A percentile compares a stretch with the other conserved stretches of the same genome.
phyloP scores from a whole-genome alignment of 2,113 vertebrate genomes.

The Sander vitreus region DNA sequence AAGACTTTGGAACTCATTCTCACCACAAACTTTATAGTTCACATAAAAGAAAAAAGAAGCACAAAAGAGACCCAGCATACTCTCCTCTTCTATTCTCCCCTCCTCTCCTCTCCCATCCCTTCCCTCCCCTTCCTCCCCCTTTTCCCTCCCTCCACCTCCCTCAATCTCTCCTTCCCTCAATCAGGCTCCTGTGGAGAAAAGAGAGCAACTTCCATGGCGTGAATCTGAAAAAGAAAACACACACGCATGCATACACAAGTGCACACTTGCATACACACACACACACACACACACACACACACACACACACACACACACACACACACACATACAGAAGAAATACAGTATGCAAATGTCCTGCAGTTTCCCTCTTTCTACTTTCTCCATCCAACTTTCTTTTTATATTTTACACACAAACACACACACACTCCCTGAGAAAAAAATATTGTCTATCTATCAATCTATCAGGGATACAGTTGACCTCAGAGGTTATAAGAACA shows the following conservation, averaged over 20 bases:
- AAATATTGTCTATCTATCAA: conserved; percentile 53
- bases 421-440: conserved; percentile 70
- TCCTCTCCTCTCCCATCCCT: neutral
- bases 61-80: conserved; percentile 52
- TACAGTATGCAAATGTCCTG: conserved; percentile 59
- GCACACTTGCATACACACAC: neutral
- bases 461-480: conserved; percentile 53
- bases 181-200: conserved; percentile 83
- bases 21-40: conserved; percentile 70
- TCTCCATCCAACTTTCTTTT: conserved; percentile 42
- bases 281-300: conserved; percentile 31
- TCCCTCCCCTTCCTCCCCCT: neutral
- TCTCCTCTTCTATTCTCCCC: neutral
- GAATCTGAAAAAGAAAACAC: conserved; percentile 80
- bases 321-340: conserved; percentile 48
- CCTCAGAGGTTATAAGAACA: conserved; percentile 56
- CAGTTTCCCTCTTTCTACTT: conserved; percentile 50
- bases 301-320: conserved; percentile 16
- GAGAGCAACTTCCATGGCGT: conserved; percentile 78
- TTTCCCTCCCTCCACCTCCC: conserved; percentile 21
- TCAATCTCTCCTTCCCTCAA: conserved; percentile 70
- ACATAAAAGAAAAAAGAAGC: conserved; percentile 63
- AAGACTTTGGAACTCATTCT: conserved; percentile 78
- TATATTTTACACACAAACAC: conserved; percentile 33
- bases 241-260: conserved; percentile 38